Conservation (phyloP, 2,113 vertebrate genomes). For the Entosphenus tridentatus region DNA sequence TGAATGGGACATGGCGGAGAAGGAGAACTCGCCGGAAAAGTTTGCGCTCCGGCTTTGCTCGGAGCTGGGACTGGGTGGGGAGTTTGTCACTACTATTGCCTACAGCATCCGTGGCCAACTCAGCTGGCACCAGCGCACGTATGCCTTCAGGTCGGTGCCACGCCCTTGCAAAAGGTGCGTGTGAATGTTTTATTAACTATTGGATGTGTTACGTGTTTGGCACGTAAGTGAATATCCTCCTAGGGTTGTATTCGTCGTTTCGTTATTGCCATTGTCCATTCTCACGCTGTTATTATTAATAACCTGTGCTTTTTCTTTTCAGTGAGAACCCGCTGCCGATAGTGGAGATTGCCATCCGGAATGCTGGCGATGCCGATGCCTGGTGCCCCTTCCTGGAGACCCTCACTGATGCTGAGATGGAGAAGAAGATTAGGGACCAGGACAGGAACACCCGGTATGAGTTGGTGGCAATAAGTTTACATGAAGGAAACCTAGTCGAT, state of each 20-base stretch:
- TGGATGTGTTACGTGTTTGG: too few relatives aligned
- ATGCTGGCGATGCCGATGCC: conserved; percentile 6
- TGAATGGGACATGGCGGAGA: conserved; percentile 5
- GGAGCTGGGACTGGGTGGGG: conserved; percentile 5
- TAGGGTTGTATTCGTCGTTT: too few relatives aligned
- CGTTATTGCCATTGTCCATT: too few relatives aligned
- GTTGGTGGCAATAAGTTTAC: too few relatives aligned
- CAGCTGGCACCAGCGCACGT: conserved; percentile 6
- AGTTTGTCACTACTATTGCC: conserved; percentile 6
- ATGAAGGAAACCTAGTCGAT: too few relatives aligned
- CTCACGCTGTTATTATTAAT: too few relatives aligned
- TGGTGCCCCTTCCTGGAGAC: conserved; percentile 9
- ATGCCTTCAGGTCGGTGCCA: not conserved
- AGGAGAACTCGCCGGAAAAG: conserved; percentile 4
- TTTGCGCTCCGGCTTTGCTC: conserved; percentile 1
- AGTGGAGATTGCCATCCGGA: conserved; percentile 7
- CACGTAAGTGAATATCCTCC: too few relatives aligned
- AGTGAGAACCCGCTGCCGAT: conserved; percentile 8
- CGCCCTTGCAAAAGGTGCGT: too few relatives aligned
- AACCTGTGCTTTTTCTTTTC: not conserved
- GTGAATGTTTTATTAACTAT: too few relatives aligned
- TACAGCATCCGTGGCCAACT: conserved; percentile 5
- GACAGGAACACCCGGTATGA: conserved; percentile 9
- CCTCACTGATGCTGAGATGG: conserved; percentile 9
- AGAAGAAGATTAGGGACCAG: conserved; percentile 9